Conservation (phyloP, 2,888 invertebrate genomes). For the Unio delphinus region DNA sequence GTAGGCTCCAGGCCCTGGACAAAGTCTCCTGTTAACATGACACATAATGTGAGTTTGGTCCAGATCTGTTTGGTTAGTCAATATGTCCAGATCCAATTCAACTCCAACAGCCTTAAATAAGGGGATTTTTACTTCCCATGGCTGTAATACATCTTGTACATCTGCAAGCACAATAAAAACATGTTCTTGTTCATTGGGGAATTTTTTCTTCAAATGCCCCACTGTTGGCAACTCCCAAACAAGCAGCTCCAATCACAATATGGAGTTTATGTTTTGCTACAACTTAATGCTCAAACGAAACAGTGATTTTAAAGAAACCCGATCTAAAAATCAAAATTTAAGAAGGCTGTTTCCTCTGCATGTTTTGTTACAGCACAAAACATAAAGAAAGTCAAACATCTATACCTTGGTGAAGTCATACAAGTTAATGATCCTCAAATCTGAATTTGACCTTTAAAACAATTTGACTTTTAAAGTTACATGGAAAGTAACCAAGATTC, state of each 20-base stretch:
- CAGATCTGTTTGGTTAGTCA: conserved; percentile 45
- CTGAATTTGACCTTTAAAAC: too few species aligned
- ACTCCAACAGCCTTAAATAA: conserved; percentile 47
- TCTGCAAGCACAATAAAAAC: conserved; percentile 13
- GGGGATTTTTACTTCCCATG: conserved; percentile 72
- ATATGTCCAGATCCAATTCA: conserved; percentile 38
- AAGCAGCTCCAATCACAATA: neutral
- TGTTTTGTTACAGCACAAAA: too few species aligned
- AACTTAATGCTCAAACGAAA: too few species aligned
- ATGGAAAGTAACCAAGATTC: too few species aligned
- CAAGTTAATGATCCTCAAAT: too few species aligned
- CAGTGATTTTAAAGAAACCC: too few species aligned
- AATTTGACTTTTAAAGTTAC: too few species aligned
- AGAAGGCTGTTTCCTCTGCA: too few species aligned
- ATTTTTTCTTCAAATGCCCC: neutral
- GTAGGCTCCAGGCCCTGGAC: conserved; percentile 74
- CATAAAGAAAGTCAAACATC: too few species aligned
- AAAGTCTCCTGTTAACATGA: conserved; percentile 74
- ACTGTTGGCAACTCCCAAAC: neutral
- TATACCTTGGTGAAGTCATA: too few species aligned
- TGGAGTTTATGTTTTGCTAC: too few species aligned
- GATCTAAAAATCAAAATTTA: too few species aligned
- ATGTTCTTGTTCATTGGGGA: neutral
- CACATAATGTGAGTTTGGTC: conserved; percentile 73
- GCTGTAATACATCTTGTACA: conserved; percentile 66